These are phyloP conservation scores for Siderastrea siderea DNA, from an alignment of 92 coral and sea anemone species.

Conservation along the genomic window DNA sequence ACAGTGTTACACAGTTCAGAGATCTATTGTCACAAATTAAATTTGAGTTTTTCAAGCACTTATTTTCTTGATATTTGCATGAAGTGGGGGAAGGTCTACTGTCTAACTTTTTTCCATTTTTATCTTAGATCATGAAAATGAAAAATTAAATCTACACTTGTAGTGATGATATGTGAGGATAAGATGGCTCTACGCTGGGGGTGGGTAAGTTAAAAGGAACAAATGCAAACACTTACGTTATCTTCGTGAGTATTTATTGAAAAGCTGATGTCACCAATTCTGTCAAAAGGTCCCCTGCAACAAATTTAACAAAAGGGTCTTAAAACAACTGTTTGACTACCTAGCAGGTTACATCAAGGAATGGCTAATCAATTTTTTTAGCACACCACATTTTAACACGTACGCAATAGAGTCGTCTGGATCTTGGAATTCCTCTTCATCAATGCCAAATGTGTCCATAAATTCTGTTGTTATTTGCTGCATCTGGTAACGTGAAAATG, in stretches of 20 bases:
- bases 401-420: conserved; percentile 90
- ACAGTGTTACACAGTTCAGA: no score
- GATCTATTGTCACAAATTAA: no score
- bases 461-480: conserved; percentile 99
- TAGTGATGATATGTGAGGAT: neutral
- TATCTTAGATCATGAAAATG: neutral
- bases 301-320: conserved; percentile 4
- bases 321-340: neutral
- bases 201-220: neutral
- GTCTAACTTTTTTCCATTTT: no score
- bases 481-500: conserved; percentile 97
- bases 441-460: conserved; percentile 96
- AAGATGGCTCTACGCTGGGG: no score
- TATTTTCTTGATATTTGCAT: no score
- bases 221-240: conserved; percentile 75
- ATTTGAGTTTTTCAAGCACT: no score
- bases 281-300: conserved; percentile 93
- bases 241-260: conserved; percentile 89
- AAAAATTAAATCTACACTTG: neutral
- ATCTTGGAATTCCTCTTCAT: conserved; percentile 96
- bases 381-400: neutral
- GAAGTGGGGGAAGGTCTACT: no score
- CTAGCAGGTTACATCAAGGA: neutral
- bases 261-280: conserved; percentile 93
- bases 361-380: neutral